Evolutionary conservation across 1,140 invertebrate species (phyloP).

Genomic region (Drosophila littoralis): DNA sequence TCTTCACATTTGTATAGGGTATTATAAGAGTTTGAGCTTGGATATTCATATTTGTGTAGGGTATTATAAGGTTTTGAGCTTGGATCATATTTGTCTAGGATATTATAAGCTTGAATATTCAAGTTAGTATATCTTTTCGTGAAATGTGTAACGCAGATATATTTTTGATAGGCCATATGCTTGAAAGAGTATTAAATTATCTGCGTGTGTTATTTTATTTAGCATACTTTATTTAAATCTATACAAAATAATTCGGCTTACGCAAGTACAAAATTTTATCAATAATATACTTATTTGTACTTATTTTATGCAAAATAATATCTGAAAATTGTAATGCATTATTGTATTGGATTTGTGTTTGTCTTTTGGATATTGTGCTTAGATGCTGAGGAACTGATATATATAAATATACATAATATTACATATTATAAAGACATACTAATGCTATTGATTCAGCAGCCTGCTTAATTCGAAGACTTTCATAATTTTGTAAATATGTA

Average conservation of each 20-base stretch:
- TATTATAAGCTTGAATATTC: too few species aligned
- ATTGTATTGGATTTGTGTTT: slow-evolving; percentile 2
- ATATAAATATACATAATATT: slow-evolving; percentile 14
- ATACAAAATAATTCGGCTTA: slow-evolving; percentile 66
- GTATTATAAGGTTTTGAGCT: too few species aligned
- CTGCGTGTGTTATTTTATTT: background rate
- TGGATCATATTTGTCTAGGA: too few species aligned
- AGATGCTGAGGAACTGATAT: slow-evolving; percentile 23
- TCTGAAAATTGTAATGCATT: slow-evolving; percentile 24
- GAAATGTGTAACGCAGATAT: too few species aligned
- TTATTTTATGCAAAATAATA: slow-evolving; percentile 25
- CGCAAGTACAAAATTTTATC: slow-evolving; percentile 37
- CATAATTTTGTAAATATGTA: slow-evolving; percentile 25
- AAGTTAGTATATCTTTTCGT: too few species aligned
- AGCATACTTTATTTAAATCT: slow-evolving; percentile 54
- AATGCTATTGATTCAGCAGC: slow-evolving; percentile 2
- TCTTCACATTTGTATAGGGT: too few species aligned
- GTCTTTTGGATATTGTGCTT: slow-evolving; percentile 19
- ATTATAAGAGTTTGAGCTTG: too few species aligned
- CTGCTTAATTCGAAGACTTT: background rate
- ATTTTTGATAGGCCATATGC: too few species aligned
- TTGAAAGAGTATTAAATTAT: too few species aligned
- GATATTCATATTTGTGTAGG: too few species aligned
- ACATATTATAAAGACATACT: slow-evolving; percentile 5
- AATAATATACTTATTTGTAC: slow-evolving; percentile 28